Evolutionary conservation across 2,888 invertebrate species (phyloP).

Genomic region (Dynastes tityus): DNA sequence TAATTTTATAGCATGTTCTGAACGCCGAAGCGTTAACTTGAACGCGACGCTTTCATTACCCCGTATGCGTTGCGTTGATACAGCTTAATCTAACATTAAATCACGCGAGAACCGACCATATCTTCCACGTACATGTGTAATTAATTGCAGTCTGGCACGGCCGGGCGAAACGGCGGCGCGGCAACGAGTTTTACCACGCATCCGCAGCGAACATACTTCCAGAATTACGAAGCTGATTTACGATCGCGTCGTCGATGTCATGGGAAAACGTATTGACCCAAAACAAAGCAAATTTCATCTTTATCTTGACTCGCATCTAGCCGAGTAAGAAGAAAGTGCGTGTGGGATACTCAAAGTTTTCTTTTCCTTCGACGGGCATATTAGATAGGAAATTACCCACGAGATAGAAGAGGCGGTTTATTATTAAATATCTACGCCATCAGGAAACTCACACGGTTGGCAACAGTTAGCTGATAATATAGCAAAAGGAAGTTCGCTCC

Average conservation of each 20-base stretch:
- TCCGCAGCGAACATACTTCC: slow-evolving; percentile 2
- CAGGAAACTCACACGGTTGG: background rate
- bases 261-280: slow-evolving; percentile 8
- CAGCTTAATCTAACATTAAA: slow-evolving; percentile 23
- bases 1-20: slow-evolving; percentile 14
- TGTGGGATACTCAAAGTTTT: background rate
- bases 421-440: background rate
- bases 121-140: slow-evolving; percentile 14
- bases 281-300: slow-evolving; percentile 13
- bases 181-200: slow-evolving; percentile 13
- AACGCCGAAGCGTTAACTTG: slow-evolving; percentile 8
- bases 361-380: background rate
- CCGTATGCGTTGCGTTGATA: slow-evolving; percentile 3
- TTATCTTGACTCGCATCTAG: background rate
- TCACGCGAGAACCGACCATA: slow-evolving; percentile 9
- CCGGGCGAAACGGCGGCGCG: slow-evolving; percentile 5
- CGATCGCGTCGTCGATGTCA: background rate
- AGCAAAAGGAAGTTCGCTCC: background rate
- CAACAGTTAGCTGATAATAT: background rate
- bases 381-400: slow-evolving; percentile 8
- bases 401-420: background rate
- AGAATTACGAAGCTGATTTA: slow-evolving; percentile 33
- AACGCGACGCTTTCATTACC: background rate
- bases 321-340: background rate
- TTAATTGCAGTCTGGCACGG: slow-evolving; percentile 23